A percentile compares a stretch with the other conserved stretches of the same genome.
Conservation (phyloP, 2,113 vertebrate species). For the Rattus norvegicus region DNA sequence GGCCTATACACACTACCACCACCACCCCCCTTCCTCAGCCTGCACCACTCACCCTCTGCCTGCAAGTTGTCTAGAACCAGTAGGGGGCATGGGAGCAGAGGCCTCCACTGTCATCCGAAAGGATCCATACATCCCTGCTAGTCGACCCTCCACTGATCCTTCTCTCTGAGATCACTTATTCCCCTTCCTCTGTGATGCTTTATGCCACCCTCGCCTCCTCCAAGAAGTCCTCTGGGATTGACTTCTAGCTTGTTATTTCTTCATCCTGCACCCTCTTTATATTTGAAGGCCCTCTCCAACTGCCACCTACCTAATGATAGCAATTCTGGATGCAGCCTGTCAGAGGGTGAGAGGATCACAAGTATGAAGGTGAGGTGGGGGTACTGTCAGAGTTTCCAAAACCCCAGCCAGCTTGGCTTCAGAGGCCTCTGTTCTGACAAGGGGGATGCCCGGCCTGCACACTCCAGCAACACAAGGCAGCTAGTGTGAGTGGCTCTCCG, state of each 20-base stretch:
- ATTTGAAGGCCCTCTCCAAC: background rate
- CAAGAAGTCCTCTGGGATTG: conserved; percentile 50
- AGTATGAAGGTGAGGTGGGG: background rate
- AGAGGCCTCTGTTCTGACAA: conserved; percentile 40
- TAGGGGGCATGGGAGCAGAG: background rate
- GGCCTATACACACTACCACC: background rate
- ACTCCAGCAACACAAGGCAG: conserved; percentile 66
- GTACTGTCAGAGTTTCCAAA: conserved; percentile 72
- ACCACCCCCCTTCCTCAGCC: background rate
- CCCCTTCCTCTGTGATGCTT: background rate
- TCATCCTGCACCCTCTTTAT: background rate
- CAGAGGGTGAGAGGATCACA: background rate
- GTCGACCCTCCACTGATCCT: background rate
- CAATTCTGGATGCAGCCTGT: background rate
- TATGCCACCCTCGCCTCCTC: background rate
- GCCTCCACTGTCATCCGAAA: background rate
- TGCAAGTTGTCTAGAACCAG: background rate
- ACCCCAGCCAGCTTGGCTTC: conserved; percentile 54
- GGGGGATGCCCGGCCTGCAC: conserved; percentile 15
- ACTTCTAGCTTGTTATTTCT: conserved; percentile 1
- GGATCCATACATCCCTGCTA: background rate
- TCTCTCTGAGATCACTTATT: background rate
- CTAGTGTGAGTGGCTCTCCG: conserved; percentile 69
- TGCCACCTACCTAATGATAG: background rate
- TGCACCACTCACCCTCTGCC: background rate